phyloP scores from a whole-genome alignment of 2,888 invertebrate genomes.

The Cordilura impudica region DNA sequence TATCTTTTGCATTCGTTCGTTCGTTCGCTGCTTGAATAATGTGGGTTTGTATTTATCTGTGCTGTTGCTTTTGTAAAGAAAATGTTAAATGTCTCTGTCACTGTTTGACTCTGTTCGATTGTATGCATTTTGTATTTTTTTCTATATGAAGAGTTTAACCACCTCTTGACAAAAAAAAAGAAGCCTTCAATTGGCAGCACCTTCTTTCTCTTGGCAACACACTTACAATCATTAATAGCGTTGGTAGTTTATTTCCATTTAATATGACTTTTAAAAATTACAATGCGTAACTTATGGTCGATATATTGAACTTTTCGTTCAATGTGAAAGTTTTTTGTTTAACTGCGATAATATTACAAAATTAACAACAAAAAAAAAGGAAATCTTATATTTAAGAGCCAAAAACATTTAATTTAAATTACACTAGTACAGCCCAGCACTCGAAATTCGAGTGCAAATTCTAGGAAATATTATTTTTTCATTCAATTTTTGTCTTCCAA shows the following conservation, averaged over 20 bases:
- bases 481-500: too few species aligned
- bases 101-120: slow-evolving; percentile 3
- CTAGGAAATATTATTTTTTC: too few species aligned
- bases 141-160: slow-evolving; percentile 46
- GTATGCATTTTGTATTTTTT: slow-evolving; percentile 8
- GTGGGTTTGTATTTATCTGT: slow-evolving; percentile 60
- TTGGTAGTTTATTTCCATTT: background rate
- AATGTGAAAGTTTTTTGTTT: slow-evolving; percentile 50
- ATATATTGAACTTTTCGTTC: slow-evolving; percentile 56
- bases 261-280: slow-evolving; percentile 17
- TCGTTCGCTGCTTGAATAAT: slow-evolving; percentile 25
- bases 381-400: background rate
- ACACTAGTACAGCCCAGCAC: too few species aligned
- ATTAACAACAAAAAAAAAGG: background rate
- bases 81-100: slow-evolving; percentile 60
- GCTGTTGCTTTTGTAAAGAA: slow-evolving; percentile 23
- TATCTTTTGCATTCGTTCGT: too few species aligned
- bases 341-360: slow-evolving; percentile 46
- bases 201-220: slow-evolving; percentile 57
- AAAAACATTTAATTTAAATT: background rate
- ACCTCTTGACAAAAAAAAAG: slow-evolving; percentile 41
- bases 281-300: slow-evolving; percentile 52
- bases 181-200: slow-evolving; percentile 45
- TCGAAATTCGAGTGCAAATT: too few species aligned
- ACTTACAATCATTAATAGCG: background rate